Base-by-base conservation (phyloP, 2,113 vertebrate species). In the Burhinus oedicnemus region DNA sequence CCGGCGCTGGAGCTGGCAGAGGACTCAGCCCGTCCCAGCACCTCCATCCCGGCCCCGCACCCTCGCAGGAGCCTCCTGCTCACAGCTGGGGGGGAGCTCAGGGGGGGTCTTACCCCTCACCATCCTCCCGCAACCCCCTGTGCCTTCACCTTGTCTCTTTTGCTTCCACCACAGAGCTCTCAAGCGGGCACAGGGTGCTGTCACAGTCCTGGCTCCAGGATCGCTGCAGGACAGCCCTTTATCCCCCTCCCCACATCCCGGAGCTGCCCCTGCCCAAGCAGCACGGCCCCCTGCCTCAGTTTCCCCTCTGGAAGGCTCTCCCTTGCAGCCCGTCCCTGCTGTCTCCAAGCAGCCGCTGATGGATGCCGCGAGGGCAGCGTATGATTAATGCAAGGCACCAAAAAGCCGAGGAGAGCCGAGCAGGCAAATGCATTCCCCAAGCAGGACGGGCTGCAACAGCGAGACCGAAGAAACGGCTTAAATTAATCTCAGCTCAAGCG, bases 331-430 rank as follows among this genome's bases (percentile, higher is more conserved):
- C 5, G 0, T 81, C 75, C 77, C 68, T 4, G 4, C 78, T 17
- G 5, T 8, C 75, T 77, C 76, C 71, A 47, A 44, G 83, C 92
- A 87, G 92, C 49, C 1, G 9, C 86, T 54, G 96, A 52, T 3
- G 84, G 93, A 94, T 76, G 78, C 91, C 64, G 38, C 11, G 8
- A 93, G 75, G 62, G 60, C 79, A 89, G 86, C 3, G 0, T 81
- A 47, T 95, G 95, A 96, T 97, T 97, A 94, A 97, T 94, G 89
- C 89, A 95, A 95, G 76, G 87, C 93, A 83, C 95, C 91, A 34
- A 86, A 95, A 89, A 93, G 88, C 87, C 92, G 87, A 90, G 9
- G 15, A 29, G 90, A 94, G 75, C 34, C 2, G 12, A 93, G 89
- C 90, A 82, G 87, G 79, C 12, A 93, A 95, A 94, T 18, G 57